phyloP scores from a whole-genome alignment of 2,888 invertebrate genomes.

The Eumerus sabulonum region DNA sequence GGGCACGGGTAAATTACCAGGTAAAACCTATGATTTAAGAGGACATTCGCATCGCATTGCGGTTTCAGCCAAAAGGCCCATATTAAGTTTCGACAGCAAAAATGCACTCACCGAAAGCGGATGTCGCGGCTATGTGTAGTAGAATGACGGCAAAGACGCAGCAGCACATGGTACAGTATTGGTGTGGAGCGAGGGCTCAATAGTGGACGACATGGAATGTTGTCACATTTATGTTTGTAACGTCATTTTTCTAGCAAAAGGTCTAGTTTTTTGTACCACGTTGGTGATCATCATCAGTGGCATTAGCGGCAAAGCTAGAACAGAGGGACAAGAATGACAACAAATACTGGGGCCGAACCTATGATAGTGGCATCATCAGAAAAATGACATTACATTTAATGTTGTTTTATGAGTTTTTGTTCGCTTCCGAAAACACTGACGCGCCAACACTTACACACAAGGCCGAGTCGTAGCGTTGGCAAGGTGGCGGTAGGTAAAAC shows the following conservation, averaged over 20 bases:
- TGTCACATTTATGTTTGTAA: slow-evolving; percentile 71
- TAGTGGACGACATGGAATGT: slow-evolving; percentile 70
- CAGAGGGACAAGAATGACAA: neutral
- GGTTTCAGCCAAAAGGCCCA: slow-evolving; percentile 55
- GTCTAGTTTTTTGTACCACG: slow-evolving; percentile 70
- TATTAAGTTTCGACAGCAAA: slow-evolving; percentile 63
- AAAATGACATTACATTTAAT: slow-evolving; percentile 70
- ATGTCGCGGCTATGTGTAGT: slow-evolving; percentile 13
- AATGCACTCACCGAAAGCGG: slow-evolving; percentile 52
- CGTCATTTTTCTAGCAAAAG: slow-evolving; percentile 69
- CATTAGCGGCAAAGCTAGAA: slow-evolving; percentile 9
- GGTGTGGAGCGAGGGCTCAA: slow-evolving; percentile 24
- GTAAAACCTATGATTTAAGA: slow-evolving; percentile 59
- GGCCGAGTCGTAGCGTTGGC: slow-evolving; percentile 5
- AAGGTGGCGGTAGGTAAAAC: too few species aligned
- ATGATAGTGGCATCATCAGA: slow-evolving; percentile 49
- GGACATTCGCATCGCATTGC: slow-evolving; percentile 58
- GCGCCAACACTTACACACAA: slow-evolving; percentile 30
- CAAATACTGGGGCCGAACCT: neutral
- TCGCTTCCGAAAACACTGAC: slow-evolving; percentile 53
- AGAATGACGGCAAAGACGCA: slow-evolving; percentile 14
- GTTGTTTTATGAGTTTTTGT: slow-evolving; percentile 70
- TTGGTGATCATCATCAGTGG: slow-evolving; percentile 3
- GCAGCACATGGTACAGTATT: too few species aligned
- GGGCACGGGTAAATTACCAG: slow-evolving; percentile 44